Evolutionary conservation across 1,140 invertebrate genomes (phyloP).

Genomic region (Scaptomyza hsui): DNA sequence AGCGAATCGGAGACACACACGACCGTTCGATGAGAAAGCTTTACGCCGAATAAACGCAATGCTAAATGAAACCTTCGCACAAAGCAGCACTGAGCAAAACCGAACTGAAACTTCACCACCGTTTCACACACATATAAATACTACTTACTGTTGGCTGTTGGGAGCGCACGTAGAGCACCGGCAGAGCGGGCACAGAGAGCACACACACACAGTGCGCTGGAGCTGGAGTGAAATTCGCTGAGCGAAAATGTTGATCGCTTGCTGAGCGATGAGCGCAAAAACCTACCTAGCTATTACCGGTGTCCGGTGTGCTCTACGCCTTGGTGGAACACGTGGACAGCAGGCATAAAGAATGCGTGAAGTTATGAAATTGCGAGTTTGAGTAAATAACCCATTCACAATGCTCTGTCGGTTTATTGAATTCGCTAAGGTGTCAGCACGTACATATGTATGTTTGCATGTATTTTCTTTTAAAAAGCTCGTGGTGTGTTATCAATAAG

Average conservation of each 20-base stretch:
- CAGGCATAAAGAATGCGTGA: neutral
- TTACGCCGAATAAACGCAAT: constrained; percentile 57
- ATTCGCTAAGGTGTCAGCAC: constrained; percentile 10
- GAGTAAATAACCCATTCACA: constrained; percentile 16
- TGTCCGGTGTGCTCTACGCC: constrained; percentile 10
- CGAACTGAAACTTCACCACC: constrained; percentile 45
- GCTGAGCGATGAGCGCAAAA: constrained; percentile 19
- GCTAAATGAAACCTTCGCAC: constrained; percentile 37
- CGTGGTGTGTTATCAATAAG: constrained; percentile 2
- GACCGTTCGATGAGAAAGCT: constrained; percentile 69
- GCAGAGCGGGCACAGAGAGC: constrained; percentile 18
- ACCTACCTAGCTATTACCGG: constrained; percentile 1
- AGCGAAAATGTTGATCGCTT: constrained; percentile 28
- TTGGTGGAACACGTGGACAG: constrained; percentile 38
- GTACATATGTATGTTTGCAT: neutral
- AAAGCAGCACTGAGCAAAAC: constrained; percentile 27
- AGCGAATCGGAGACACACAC: constrained; percentile 42
- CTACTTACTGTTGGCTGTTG: neutral
- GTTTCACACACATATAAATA: constrained; percentile 35
- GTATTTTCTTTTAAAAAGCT: neutral
- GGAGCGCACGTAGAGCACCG: constrained; percentile 1
- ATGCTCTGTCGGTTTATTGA: neutral
- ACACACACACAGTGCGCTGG: constrained; percentile 3
- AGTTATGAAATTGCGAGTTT: constrained; percentile 26
- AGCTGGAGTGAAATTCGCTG: constrained; percentile 43